Base-by-base conservation (phyloP, 30 jellyfish, hydroid and myxozoan species). In the Rhopilema esculentum region DNA sequence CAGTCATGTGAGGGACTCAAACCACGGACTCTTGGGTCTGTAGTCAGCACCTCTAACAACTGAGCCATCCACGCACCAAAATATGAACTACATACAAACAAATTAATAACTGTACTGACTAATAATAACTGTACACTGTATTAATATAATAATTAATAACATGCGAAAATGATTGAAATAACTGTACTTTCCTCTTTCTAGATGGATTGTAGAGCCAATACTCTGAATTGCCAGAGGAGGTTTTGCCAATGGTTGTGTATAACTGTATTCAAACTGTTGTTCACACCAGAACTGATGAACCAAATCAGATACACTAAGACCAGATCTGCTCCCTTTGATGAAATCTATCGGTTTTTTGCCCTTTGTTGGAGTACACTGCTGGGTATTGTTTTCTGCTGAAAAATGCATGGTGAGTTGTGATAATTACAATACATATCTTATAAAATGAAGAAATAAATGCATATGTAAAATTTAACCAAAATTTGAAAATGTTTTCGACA, bases 221-320 rank as follows among this genome's bases (percentile, higher is more conserved):
- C 71, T 22, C 26, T 62, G 80, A 4, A 85, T 65, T 61, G 62
- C 86, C 12, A 79, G 83, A 2, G 77, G 27, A 16, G 85, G 88
- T 28, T 85, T 73, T 17, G 28, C 53, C 17, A 69, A 19, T 12
- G 94, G 94, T 25, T 49, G 52, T 0, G 80, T 31, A 23, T 33
- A 69, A 31, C 66, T 62, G 81, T 85, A 85, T 49, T 74, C 85
- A 75, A 85, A 75, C 86, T 85, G 94, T 26, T 75, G 94, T 65
- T 85, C 94, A 74, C 94, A 85, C 94, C 94, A 85, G 28, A 63
- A 85, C 67, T 85, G 94, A 78, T 85, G 63, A 53, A 74, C 76
- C 2, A 85, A 66, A 64, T 85, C 89, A 24, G 94, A 64, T 1
- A 85, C 94, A 61, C 84, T 85, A 88, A 75, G 65, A 26, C 91